Conservation (phyloP, 2,888 invertebrate genomes). For the Papilio elwesi region DNA sequence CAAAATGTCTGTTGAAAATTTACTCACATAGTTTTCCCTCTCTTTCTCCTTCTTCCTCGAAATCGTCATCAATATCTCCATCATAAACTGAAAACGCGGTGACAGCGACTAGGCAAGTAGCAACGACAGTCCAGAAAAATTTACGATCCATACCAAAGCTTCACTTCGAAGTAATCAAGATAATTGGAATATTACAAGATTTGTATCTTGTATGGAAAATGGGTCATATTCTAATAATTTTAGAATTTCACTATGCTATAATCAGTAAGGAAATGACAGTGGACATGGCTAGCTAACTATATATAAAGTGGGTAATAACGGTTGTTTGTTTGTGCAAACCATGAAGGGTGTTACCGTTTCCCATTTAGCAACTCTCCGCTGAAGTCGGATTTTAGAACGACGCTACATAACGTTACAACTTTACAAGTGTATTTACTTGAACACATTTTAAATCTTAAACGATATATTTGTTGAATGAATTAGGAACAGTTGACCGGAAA, state of each 20-base stretch:
- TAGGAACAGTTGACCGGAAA: constrained; percentile 11
- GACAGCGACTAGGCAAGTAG: constrained; percentile 53
- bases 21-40: constrained; percentile 71
- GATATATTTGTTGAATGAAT: constrained; percentile 16
- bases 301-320: constrained; percentile 77
- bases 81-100: constrained; percentile 60
- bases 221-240: constrained; percentile 17
- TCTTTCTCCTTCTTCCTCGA: constrained; percentile 53
- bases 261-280: constrained; percentile 61
- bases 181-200: neutral
- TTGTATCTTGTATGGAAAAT: constrained; percentile 40
- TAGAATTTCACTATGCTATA: constrained; percentile 40
- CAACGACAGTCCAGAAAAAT: constrained; percentile 55
- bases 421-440: constrained; percentile 17
- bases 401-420: constrained; percentile 45
- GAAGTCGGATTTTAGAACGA: constrained; percentile 51
- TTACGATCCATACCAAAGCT: constrained; percentile 57
- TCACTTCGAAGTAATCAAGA: neutral
- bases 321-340: constrained; percentile 68
- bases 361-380: constrained; percentile 62
- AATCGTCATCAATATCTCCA: constrained; percentile 47
- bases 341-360: constrained; percentile 75
- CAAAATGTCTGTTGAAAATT: neutral
- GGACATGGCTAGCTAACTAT: constrained; percentile 56
- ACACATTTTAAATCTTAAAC: neutral